Conservation (phyloP, 1,140 invertebrate genomes). For the Eulimnadia texana region DNA sequence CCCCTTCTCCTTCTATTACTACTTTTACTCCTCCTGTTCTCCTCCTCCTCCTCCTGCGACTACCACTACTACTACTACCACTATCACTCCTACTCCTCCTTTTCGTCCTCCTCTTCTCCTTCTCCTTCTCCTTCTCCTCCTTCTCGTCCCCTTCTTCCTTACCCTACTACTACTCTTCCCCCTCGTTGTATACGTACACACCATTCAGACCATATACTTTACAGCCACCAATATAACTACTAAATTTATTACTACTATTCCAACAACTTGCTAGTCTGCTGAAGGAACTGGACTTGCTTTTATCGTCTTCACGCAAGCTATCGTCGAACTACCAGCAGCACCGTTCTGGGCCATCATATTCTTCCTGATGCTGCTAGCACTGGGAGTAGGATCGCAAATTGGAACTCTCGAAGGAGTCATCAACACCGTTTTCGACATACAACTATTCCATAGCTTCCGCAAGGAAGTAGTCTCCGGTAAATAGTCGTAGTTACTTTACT, state of each 20-base stretch:
- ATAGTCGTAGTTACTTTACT: not conserved
- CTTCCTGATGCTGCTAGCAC: constrained; percentile 78
- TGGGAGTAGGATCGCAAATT: constrained; percentile 81
- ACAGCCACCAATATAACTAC: too few species aligned
- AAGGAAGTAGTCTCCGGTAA: constrained; percentile 73
- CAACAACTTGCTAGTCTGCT: too few species aligned
- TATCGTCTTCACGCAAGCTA: constrained; percentile 82
- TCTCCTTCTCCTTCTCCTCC: not conserved
- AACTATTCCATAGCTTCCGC: constrained; percentile 69
- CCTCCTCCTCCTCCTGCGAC: too few species aligned
- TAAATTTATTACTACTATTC: too few species aligned
- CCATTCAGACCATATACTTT: too few species aligned
- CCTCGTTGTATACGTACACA: not conserved
- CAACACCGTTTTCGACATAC: constrained; percentile 81
- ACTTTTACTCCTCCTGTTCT: too few species aligned
- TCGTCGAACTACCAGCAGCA: constrained; percentile 71
- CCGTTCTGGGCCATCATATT: constrained; percentile 87
- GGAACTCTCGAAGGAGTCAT: constrained; percentile 84
- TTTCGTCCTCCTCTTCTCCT: too few species aligned
- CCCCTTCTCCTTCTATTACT: too few species aligned
- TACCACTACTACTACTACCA: too few species aligned
- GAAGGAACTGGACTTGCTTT: constrained; percentile 84
- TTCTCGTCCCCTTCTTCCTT: not conserved
- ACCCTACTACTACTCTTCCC: not conserved
- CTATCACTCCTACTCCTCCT: too few species aligned